Conservation (phyloP, 2,888 invertebrate genomes). For the Heliconius ismenius region DNA sequence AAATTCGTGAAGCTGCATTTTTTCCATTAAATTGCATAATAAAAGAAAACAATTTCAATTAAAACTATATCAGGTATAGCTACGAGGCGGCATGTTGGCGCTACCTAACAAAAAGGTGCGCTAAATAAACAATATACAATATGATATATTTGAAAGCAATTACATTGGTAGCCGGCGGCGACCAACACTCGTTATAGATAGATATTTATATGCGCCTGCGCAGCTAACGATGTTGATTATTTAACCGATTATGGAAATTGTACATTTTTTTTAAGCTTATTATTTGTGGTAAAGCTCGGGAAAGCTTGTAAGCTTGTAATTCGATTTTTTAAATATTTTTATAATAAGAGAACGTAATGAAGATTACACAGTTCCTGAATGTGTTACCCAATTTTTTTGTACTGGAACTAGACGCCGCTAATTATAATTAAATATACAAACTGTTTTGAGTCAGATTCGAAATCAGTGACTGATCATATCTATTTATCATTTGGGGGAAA, state of each 20-base stretch:
- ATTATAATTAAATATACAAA: too few species aligned
- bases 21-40: not conserved
- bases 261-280: constrained; percentile 10
- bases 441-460: too few species aligned
- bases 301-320: not conserved
- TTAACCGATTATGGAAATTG: constrained; percentile 20
- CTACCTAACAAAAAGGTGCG: constrained; percentile 69
- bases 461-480: too few species aligned
- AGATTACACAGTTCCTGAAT: not conserved
- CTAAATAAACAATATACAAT: constrained; percentile 72
- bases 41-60: constrained; percentile 5
- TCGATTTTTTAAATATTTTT: not conserved
- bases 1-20: not conserved
- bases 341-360: not conserved
- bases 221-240: constrained; percentile 30
- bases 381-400: not conserved
- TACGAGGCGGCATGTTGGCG: constrained; percentile 39
- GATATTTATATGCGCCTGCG: constrained; percentile 37
- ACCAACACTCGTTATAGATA: constrained; percentile 49
- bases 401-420: not conserved
- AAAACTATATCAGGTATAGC: not conserved
- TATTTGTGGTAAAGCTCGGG: not conserved
- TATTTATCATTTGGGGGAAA: too few species aligned
- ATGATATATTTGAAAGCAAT: constrained; percentile 75
- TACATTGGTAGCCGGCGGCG: constrained; percentile 64